A percentile compares a stretch with the other conserved stretches of the same genome.
Evolutionary conservation across 2,888 invertebrate genomes (phyloP).

Genomic region (Thysanoteuthis rhombus): DNA sequence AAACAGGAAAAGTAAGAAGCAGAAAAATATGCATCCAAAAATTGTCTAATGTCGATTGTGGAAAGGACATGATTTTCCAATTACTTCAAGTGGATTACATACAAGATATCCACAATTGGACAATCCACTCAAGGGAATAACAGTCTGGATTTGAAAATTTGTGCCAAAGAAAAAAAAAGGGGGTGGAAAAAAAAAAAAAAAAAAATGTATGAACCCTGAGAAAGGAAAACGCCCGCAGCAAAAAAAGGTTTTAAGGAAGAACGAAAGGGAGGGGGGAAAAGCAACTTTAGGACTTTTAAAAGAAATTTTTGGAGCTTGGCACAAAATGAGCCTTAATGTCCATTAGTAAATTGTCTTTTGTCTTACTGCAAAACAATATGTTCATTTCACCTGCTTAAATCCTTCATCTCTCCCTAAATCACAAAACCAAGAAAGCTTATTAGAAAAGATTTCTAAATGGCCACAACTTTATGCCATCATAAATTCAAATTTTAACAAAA

Average conservation of each 20-base stretch:
- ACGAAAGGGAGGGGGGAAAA: background rate
- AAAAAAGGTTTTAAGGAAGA: background rate
- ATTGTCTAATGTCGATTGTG: background rate
- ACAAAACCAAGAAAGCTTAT: background rate
- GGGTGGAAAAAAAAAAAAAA: no score
- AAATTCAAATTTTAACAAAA: background rate
- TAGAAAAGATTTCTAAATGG: background rate
- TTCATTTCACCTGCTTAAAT: background rate
- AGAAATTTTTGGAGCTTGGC: background rate
- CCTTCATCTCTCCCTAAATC: background rate
- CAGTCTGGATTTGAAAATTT: conserved; percentile 12
- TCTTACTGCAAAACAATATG: background rate
- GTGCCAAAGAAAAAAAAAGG: no score
- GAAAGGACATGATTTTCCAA: conserved; percentile 12
- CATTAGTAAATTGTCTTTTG: background rate
- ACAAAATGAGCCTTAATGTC: background rate
- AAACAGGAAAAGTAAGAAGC: background rate
- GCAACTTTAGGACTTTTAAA: background rate
- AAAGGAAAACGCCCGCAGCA: background rate
- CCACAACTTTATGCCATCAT: background rate
- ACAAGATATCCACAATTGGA: background rate
- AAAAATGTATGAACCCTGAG: background rate
- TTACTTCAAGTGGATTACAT: background rate
- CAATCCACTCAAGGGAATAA: conserved; percentile 12
- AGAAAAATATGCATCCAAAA: background rate